Evolutionary conservation across 2,113 vertebrate genomes (phyloP), one percentile per base, ranked within the genome.

Genomic region (Campylomormyrus numenius): DNA sequence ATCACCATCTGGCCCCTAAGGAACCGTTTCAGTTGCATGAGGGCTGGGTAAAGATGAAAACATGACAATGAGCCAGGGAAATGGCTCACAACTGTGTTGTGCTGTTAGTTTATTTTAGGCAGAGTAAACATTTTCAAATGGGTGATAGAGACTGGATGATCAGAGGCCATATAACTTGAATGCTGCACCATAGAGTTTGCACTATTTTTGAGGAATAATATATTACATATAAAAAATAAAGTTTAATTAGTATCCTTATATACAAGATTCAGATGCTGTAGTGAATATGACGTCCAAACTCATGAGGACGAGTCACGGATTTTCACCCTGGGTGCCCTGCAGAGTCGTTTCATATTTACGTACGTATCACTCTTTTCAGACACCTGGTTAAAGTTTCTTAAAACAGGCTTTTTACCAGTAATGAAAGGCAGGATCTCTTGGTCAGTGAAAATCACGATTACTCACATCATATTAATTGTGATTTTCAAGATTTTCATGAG

Each of bases 41-140:
- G 94, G 92, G 50, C 80, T 90, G 80, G 90, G 87, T 62, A 66
- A 92, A 62, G 91, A 92, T 90, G 88, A 92, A 94, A 94, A 94
- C 92, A 92, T 52, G 92, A 85, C 90, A 91, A 88, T 84, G 91
- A 90, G 93, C 94, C 94, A 95, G 92, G 53, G 90, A 90, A 90
- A 92, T 90, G 92, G 92, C 19, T 45, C 92, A 93, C 94, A 95
- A 94, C 92, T 94, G 93, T 92, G 91, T 92, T 94, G 95, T 89
- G 93, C 93, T 92, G 93, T 88, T 93, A 94, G 92, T 95, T 94
- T 93, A 93, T 96, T 96, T 96, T 91, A 93, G 93, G 94, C 92
- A 93, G 94, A 93, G 93, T 94, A 95, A 95, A 96, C 93, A 95
- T 89, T 93, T 56, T 92, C 94, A 95, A 95, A 93, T 89, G 88